Conservation (phyloP, 2,888 invertebrate species). For the Ectemnius lituratus region DNA sequence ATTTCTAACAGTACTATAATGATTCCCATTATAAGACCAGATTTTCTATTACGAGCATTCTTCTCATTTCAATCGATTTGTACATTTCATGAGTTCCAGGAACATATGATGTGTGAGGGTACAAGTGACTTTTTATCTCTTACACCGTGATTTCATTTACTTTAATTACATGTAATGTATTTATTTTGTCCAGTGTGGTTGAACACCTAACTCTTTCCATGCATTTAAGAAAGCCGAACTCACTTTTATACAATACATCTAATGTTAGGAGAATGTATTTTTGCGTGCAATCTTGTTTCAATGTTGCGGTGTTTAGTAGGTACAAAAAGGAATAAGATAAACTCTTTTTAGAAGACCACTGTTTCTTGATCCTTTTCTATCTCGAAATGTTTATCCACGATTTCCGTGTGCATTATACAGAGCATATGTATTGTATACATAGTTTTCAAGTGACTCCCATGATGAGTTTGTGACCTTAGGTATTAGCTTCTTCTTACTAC, state of each 20-base stretch:
- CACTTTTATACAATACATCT: slow-evolving; percentile 64
- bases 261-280: slow-evolving; percentile 60
- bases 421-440: slow-evolving; percentile 17
- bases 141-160: no score
- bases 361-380: slow-evolving; percentile 12
- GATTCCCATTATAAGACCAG: no score
- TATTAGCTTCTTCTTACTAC: slow-evolving; percentile 28
- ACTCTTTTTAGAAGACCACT: slow-evolving; percentile 8
- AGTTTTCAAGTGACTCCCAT: slow-evolving; percentile 16
- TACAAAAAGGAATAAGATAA: slow-evolving; percentile 28
- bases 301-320: slow-evolving; percentile 61
- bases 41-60: no score
- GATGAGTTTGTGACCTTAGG: slow-evolving; percentile 31
- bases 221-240: slow-evolving; percentile 62
- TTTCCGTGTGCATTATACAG: slow-evolving; percentile 27
- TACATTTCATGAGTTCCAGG: no score
- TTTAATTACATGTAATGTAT: no score
- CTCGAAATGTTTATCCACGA: slow-evolving; percentile 19
- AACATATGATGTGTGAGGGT: slow-evolving; percentile 1
- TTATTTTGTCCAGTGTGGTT: slow-evolving; percentile 24
- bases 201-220: slow-evolving; percentile 43
- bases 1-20: no score
- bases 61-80: no score
- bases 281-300: slow-evolving; percentile 70
- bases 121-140: slow-evolving; percentile 2